A percentile compares a stretch with the other conserved stretches of the same genome.
Conservation (phyloP, 2,888 invertebrate species). For the Rotaria macrura region DNA sequence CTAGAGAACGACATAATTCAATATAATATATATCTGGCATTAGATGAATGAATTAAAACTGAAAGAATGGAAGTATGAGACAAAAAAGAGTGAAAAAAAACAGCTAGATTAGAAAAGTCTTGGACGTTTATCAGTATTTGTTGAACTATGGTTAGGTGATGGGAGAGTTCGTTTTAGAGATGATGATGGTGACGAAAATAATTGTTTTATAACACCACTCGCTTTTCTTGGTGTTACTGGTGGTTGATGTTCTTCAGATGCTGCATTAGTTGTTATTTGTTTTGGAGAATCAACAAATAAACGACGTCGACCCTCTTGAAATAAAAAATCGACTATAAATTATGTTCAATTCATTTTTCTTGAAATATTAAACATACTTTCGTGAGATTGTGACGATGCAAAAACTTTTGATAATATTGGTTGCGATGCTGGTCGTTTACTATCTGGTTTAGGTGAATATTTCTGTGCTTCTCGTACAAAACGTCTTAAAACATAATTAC, state of each 20-base stretch:
- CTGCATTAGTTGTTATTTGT: neutral
- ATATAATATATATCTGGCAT: neutral
- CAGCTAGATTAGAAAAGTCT: neutral
- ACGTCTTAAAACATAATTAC: conserved; percentile 12
- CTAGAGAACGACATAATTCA: neutral
- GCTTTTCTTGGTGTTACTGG: neutral
- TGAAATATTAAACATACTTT: neutral
- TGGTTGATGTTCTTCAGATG: neutral
- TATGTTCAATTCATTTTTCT: neutral
- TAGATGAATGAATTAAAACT: neutral
- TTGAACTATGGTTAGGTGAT: neutral
- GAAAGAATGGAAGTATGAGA: neutral
- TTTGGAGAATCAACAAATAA: neutral
- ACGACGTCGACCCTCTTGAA: neutral
- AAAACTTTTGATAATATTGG: neutral
- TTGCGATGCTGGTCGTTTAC: neutral
- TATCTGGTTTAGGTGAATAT: neutral
- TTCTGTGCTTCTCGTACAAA: neutral
- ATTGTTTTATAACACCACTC: neutral
- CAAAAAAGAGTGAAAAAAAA: neutral
- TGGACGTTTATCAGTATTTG: neutral
- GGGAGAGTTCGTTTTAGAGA: neutral
- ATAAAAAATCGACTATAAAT: neutral
- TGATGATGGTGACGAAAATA: neutral
- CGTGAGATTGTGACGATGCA: neutral